Evolutionary conservation across 92 coral and sea anemone genomes (phyloP).

Genomic region (Scolanthus callimorphus): DNA sequence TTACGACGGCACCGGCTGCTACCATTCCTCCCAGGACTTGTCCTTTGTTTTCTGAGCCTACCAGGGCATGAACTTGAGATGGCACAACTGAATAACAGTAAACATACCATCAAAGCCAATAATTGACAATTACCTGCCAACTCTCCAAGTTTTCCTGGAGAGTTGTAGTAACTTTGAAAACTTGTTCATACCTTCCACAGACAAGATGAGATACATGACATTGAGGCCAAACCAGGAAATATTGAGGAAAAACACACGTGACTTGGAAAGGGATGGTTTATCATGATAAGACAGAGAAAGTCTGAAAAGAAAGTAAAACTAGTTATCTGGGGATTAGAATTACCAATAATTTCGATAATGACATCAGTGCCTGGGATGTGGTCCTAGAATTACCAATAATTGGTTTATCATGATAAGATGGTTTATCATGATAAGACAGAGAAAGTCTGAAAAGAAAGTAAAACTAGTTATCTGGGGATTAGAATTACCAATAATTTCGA

Average conservation of each 20-base stretch:
- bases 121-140: background rate
- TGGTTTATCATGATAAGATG: no score
- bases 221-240: slow-evolving; percentile 99
- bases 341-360: background rate
- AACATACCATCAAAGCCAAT: background rate
- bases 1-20: slow-evolving; percentile 96
- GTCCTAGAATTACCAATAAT: background rate
- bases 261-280: slow-evolving; percentile 57
- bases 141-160: background rate
- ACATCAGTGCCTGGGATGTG: background rate
- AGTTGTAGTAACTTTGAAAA: background rate
- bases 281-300: slow-evolving; percentile 11
- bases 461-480: background rate
- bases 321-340: background rate
- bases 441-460: slow-evolving; percentile 4
- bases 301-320: background rate
- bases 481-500: background rate
- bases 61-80: slow-evolving; percentile 93
- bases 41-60: slow-evolving; percentile 95
- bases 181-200: slow-evolving; percentile 69
- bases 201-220: slow-evolving; percentile 94
- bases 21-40: slow-evolving; percentile 96
- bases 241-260: slow-evolving; percentile 84
- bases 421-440: slow-evolving; percentile 10
- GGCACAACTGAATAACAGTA: slow-evolving; percentile 61